A percentile compares a stretch with the other conserved stretches of the same genome.
phyloP scores from a whole-genome alignment of 2,797 vertebrate species.

The Nyctalus aviator region DNA sequence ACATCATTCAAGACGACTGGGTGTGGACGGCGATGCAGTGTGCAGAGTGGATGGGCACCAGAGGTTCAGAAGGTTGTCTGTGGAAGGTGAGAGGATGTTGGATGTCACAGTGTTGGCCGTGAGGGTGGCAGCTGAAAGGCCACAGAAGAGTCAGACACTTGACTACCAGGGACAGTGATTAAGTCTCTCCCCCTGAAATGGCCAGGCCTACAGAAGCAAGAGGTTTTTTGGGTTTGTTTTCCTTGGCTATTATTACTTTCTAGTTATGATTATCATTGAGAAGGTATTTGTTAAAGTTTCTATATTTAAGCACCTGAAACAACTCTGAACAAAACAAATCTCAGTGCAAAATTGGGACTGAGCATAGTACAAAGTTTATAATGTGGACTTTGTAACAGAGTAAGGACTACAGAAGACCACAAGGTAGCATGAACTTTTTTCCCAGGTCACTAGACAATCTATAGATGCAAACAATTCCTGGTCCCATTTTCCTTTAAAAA shows the following conservation, averaged over 20 bases:
- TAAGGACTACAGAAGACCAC: constrained; percentile 14
- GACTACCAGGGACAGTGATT: background rate
- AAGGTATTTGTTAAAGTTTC: constrained; percentile 8
- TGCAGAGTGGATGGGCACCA: background rate
- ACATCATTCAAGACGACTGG: background rate
- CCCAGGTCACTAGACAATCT: constrained; percentile 37
- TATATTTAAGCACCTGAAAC: constrained; percentile 49
- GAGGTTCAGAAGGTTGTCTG: background rate
- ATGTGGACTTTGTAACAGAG: constrained; percentile 40
- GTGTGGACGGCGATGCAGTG: background rate
- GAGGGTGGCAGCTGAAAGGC: background rate
- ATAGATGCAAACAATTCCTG: constrained; percentile 45
- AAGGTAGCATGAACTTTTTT: constrained; percentile 3
- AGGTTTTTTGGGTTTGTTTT: background rate
- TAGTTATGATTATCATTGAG: background rate
- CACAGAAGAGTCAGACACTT: background rate
- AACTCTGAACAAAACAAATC: background rate
- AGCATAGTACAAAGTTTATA: constrained; percentile 13
- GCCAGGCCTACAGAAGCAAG: constrained; percentile 1
- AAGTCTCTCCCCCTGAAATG: background rate
- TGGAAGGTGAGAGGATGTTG: background rate
- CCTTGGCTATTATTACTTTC: constrained; percentile 28
- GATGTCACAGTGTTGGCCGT: background rate
- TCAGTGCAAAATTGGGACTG: constrained; percentile 33
- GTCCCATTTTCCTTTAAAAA: constrained; percentile 7